Evolutionary conservation across 2,113 vertebrate genomes (phyloP).

Genomic region (Egretta garzetta): DNA sequence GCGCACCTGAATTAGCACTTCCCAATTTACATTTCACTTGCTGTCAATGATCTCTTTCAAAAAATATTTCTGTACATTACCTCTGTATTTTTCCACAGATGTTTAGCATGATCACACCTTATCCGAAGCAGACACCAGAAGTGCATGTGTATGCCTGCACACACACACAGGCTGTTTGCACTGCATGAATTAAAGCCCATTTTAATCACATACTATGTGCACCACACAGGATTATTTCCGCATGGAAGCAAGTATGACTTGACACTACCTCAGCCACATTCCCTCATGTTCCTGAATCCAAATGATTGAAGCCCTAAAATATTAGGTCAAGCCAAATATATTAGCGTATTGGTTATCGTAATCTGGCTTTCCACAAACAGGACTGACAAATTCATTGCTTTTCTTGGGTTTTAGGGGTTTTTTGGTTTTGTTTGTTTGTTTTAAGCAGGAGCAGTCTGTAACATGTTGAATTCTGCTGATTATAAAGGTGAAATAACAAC

Average conservation of each 20-base stretch:
- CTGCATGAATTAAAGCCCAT: background rate
- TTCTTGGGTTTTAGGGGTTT: background rate
- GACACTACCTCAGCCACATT: background rate
- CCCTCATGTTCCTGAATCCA: background rate
- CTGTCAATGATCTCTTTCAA: background rate
- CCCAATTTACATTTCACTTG: background rate
- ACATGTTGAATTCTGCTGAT: background rate
- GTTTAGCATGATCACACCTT: background rate
- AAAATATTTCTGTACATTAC: background rate
- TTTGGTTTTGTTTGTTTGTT: background rate
- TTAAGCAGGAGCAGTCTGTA: background rate
- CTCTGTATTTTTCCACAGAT: background rate
- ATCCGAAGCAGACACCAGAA: fast-evolving
- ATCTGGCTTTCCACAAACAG: background rate
- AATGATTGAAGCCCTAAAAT: background rate
- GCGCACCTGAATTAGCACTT: background rate
- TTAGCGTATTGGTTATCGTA: fast-evolving
- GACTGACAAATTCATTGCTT: too few species aligned
- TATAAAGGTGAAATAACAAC: background rate
- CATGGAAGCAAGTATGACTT: background rate
- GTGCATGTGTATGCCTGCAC: too few species aligned
- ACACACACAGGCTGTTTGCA: too few species aligned
- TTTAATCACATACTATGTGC: background rate
- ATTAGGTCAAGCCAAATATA: background rate
- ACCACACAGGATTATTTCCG: background rate